A percentile compares a stretch with the other conserved stretches of the same genome.
Conservation (phyloP, 2,797 vertebrate species). For the Anguilla megastoma region DNA sequence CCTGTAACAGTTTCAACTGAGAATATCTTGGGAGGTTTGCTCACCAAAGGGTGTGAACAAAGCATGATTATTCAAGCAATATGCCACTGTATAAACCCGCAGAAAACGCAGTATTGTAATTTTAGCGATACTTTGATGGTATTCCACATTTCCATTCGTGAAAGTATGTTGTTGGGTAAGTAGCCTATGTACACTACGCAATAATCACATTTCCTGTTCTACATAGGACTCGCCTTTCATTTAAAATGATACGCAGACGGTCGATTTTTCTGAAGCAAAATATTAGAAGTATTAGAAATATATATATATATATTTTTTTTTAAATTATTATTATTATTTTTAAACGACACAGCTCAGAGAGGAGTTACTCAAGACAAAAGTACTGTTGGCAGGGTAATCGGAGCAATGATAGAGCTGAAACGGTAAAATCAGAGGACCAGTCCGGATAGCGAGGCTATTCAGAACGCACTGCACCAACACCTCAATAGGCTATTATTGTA, state of each 20-base stretch:
- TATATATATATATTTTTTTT: too few relatives aligned
- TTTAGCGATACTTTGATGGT: background rate
- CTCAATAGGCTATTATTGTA: background rate
- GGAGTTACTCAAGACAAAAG: background rate
- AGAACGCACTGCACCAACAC: background rate
- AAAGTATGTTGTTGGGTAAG: background rate
- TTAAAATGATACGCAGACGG: too few relatives aligned
- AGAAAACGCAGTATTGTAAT: background rate
- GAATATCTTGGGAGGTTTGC: background rate
- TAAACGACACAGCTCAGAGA: background rate
- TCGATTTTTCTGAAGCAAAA: too few relatives aligned
- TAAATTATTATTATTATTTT: too few relatives aligned
- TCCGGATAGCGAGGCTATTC: background rate
- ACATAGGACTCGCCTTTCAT: background rate
- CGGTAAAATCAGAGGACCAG: background rate
- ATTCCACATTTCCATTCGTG: background rate
- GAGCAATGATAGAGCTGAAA: background rate
- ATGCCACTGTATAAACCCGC: background rate
- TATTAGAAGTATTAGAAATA: too few relatives aligned
- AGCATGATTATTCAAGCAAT: background rate
- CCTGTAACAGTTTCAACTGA: background rate
- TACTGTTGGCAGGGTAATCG: background rate
- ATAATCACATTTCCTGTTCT: background rate
- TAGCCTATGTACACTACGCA: background rate
- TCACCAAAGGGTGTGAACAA: background rate